Evolutionary conservation across 2,797 vertebrate species (phyloP), one percentile per base, ranked within the genome.

Genomic region (Cossypha caffra): DNA sequence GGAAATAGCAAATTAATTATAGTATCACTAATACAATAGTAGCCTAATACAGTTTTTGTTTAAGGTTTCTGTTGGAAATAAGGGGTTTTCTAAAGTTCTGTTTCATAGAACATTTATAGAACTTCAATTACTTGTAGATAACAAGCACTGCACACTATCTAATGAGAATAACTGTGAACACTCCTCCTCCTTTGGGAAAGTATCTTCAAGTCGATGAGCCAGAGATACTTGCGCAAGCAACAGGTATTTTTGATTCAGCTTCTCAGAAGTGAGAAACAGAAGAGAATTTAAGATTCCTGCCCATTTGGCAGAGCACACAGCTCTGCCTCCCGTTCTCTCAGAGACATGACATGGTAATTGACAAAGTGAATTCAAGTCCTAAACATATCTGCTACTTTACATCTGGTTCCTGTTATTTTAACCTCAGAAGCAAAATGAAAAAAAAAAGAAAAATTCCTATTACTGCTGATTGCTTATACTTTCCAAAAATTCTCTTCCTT

Each of bases 371-470:
- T 83, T 83, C 48, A 89, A 86, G 64, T 43, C 69, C 66, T 92
- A 79, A 94, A 86, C 12, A 0, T 90, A 83, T 94, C 83, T 86
- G 83, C 78, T 87, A 29, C 63, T 88, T 87, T 78, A 92, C 86
- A 94, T 76, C 77, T 91, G 81, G 88, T 84, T 91, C 66, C 64
- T 90, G 62, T 91, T 90, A 94, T 85, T 95, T 89, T 89, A 90
- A 86, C 92, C 78, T 92, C 64, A 84, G 54, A 77, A 88, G 68
- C 35, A 77, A 91, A 76, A 1, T 33, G 20, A 11, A 33, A 45
- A 64, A 64, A 62, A 75, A 51, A 58, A 29, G 37, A 52, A 78
- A 37, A 75, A 71, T 5, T 64, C 40, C 24, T 18, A 45, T 86
- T 88, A 92, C 84, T 75, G 64, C 73, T 89, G 91, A 91, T 71